Conservation (phyloP, 2,888 invertebrate genomes). For the Eilema griseolum region DNA sequence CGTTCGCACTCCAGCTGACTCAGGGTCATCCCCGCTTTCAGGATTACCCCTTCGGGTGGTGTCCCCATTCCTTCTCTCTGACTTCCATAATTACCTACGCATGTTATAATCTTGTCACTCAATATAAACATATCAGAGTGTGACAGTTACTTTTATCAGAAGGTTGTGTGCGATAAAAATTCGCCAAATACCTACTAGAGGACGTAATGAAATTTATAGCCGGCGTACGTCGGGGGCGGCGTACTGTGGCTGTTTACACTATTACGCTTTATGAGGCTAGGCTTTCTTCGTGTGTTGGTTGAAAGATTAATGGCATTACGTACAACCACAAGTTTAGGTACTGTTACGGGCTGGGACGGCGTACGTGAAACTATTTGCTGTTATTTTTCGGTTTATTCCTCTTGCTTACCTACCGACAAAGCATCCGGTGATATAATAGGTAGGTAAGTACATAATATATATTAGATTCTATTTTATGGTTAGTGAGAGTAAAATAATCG, state of each 20-base stretch:
- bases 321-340: no score
- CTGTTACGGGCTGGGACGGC: not conserved
- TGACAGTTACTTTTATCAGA: conserved; percentile 25
- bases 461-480: not conserved
- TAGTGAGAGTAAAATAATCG: not conserved
- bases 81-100: no score
- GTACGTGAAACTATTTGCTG: conserved; percentile 13
- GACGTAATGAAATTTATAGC: conserved; percentile 40
- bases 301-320: conserved; percentile 22
- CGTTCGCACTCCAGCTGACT: no score
- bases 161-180: conserved; percentile 34
- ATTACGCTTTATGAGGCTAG: conserved; percentile 19
- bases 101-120: conserved; percentile 23
- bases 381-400: conserved; percentile 12
- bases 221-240: conserved; percentile 24
- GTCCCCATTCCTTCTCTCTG: no score
- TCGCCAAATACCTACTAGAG: conserved; percentile 26
- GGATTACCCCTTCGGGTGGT: no score
- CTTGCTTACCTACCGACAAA: conserved; percentile 32
- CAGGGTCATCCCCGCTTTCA: no score
- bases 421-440: not conserved
- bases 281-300: conserved; percentile 12
- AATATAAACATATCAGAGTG: conserved; percentile 19
- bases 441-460: not conserved
- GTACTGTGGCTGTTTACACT: conserved; percentile 14